Evolutionary conservation across 1,140 invertebrate species (phyloP).

Genomic region (Scylla paramamosain): DNA sequence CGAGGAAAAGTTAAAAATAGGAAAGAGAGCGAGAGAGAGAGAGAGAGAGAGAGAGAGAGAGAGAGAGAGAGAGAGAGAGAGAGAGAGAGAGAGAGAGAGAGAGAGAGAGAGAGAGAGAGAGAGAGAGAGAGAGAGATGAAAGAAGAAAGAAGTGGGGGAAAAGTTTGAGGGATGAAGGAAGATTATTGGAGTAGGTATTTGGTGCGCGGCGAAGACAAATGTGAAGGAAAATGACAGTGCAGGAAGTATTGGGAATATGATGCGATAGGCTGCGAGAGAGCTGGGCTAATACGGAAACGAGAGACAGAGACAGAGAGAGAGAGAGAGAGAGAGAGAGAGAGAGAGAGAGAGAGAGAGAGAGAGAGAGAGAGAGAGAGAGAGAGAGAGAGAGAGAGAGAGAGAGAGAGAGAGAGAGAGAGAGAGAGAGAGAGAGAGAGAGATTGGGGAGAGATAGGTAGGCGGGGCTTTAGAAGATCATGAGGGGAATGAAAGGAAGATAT

Average conservation of each 20-base stretch:
- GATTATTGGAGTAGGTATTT: too few relatives aligned
- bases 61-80: conserved; percentile 52
- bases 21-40: conserved; percentile 36
- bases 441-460: too few relatives aligned
- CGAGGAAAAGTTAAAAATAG: not conserved
- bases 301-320: not conserved
- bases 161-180: not conserved
- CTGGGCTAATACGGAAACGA: not conserved
- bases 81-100: conserved; percentile 52
- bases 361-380: conserved; percentile 2
- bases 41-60: conserved; percentile 52
- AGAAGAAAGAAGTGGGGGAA: not conserved
- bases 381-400: not conserved
- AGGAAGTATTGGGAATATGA: not conserved
- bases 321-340: conserved; percentile 28
- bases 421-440: not conserved
- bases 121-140: conserved; percentile 45
- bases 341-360: conserved; percentile 33
- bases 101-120: conserved; percentile 41
- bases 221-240: not conserved
- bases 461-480: too few relatives aligned
- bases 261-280: too few relatives aligned
- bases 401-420: conserved; percentile 33
- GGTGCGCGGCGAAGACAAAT: not conserved
- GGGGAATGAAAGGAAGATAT: too few relatives aligned